phyloP scores from a whole-genome alignment of 37 sponge, comb jelly and placozoan genomes.

The Aplysina aerophoba region DNA sequence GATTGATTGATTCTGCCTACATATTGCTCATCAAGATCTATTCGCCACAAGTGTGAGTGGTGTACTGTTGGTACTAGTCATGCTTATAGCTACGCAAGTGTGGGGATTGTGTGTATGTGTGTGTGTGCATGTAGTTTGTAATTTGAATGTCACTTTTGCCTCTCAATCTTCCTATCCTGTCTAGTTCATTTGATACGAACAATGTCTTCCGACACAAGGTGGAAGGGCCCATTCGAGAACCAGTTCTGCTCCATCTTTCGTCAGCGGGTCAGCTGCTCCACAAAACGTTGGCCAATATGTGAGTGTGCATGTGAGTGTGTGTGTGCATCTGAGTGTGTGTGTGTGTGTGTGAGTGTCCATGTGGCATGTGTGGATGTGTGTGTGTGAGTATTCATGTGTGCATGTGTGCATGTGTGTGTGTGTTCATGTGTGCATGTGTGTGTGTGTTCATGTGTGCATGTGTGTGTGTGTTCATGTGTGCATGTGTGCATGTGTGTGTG shows the following conservation, averaged over 20 bases:
- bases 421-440: neutral
- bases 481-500: conserved; percentile 8
- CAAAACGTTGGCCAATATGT: conserved; percentile 58
- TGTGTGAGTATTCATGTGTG: neutral
- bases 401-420: too few relatives aligned
- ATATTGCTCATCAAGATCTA: too few relatives aligned
- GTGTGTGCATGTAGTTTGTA: too few relatives aligned
- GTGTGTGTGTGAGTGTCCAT: conserved; percentile 10
- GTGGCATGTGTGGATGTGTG: neutral
- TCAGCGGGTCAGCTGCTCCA: conserved; percentile 41
- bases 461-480: neutral
- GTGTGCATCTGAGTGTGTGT: conserved; percentile 14
- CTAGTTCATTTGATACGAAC: conserved; percentile 65
- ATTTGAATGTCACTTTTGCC: too few relatives aligned
- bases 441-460: neutral
- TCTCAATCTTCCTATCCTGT: neutral
- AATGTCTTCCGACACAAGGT: conserved; percentile 45
- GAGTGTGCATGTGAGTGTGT: neutral
- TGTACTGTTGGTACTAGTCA: too few relatives aligned
- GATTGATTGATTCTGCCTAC: too few relatives aligned
- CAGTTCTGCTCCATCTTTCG: conserved; percentile 59
- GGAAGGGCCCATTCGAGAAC: conserved; percentile 67
- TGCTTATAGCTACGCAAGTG: neutral
- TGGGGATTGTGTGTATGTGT: conserved; percentile 11
- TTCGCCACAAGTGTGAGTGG: too few relatives aligned